Evolutionary conservation across 2,888 invertebrate genomes (phyloP), one percentile per base, ranked within the genome.

Genomic region (Mimachlamys varia): DNA sequence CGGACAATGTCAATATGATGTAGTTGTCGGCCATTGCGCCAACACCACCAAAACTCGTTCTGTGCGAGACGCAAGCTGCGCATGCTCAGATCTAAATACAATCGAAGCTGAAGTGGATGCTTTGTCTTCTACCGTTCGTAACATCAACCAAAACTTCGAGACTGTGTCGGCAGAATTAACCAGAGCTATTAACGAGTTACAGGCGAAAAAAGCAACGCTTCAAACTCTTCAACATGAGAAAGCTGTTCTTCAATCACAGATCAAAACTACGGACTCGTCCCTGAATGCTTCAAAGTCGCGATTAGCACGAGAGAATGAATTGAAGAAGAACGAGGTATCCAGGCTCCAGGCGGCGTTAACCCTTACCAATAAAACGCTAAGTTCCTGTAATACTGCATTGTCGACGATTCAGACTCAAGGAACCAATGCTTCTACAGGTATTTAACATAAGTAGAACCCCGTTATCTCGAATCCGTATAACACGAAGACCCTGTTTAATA

Each of bases 1-100:
- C 62, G 94, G 94, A n/a, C 93, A 94, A 90, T 95, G 95, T 88
- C 88, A 93, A 10, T 95, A 95, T 89, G 93, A 93, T 76, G 92
- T 95, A 0, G 92, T 94, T 88, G 92, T 95, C 0, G 94, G 94
- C 0, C 95, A 95, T 89, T 91, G 91, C 50, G 88, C 88, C 10
- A 49, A 44, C 7, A n/a, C 38, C 10, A 33, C 58, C 13, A 88
- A 89, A 17, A 90, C 76, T 44, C 44, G 53, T 7, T 76, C 76
- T n/a, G 50, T 27, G 38, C 49, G 53, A 38, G 50, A 27, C 12
- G 27, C 15, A 0, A 38, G 38, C 2, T 91, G 91, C 89, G 44
- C 58, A 0, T 91, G 91, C 89, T 49, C 50, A 53, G 89, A 89
- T 15, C 33, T 91, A 7, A 88, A 88, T 7, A 38, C 87, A 33